Percentiles rank a stretch among this genome's conserved stretches.
phyloP scores from a whole-genome alignment of 2,888 invertebrate species.

The Trichogramma evanescens region DNA sequence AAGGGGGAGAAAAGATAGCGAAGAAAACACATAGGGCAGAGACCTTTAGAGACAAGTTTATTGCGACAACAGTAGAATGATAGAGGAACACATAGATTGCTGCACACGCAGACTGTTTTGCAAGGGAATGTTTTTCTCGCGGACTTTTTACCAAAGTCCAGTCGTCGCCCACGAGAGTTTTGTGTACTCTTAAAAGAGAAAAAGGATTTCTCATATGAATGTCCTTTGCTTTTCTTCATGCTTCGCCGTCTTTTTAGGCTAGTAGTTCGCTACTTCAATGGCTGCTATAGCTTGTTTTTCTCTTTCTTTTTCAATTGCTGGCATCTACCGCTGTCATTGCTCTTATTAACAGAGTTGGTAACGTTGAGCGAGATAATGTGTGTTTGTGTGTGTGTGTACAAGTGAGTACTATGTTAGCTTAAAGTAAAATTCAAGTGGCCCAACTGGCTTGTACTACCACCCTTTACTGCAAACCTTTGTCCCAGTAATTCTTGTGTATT shows the following conservation, averaged over 20 bases:
- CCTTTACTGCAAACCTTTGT: too few relatives aligned
- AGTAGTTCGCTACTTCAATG: background rate
- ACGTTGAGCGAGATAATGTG: too few relatives aligned
- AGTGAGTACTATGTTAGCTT: background rate
- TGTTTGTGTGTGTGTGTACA: too few relatives aligned
- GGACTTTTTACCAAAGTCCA: background rate
- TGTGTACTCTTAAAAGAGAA: background rate
- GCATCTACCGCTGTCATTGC: too few relatives aligned
- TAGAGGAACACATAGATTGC: too few relatives aligned
- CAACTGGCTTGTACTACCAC: too few relatives aligned
- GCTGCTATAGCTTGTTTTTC: too few relatives aligned
- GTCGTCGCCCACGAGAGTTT: background rate
- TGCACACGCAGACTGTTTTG: conserved; percentile 1
- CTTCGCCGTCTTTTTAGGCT: background rate
- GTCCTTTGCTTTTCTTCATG: conserved; percentile 9
- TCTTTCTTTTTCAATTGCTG: too few relatives aligned
- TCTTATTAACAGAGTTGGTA: too few relatives aligned
- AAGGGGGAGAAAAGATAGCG: background rate
- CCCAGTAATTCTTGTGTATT: too few relatives aligned
- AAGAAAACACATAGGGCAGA: background rate
- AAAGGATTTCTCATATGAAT: background rate
- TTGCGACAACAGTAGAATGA: too few relatives aligned
- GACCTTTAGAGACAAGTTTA: conserved; percentile 19
- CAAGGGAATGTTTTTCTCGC: conserved; percentile 19
- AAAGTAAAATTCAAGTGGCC: conserved; percentile 19